Base-by-base conservation (phyloP, 2,888 invertebrate species). In the Orthonychiurus folsomi region DNA sequence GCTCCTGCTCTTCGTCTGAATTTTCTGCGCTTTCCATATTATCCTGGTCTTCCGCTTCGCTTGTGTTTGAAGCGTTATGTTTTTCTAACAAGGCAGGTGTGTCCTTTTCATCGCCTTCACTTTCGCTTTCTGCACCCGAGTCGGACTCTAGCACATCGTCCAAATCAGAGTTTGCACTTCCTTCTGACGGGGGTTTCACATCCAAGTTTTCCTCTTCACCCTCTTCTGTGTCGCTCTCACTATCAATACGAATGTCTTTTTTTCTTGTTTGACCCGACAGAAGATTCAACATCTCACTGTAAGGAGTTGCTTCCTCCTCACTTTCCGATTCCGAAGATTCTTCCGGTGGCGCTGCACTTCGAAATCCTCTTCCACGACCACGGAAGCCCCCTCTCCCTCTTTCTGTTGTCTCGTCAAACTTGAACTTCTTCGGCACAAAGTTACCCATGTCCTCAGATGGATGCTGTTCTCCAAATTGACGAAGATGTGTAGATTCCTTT, bases 381-480 rank as follows among this genome's bases (percentile, higher is more conserved):
- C 50, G 59, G 23, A 25, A 18, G 1, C 59, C 60, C 20, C 63
- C 60, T 52, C 52, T 37, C 26, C 55, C 56, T 21, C 21, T n/a
- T 47, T 56, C 58, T n/a, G 61, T 27, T n/a, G n/a, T n/a, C n/a
- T n/a, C n/a, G n/a, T n/a, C n/a, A n/a, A n/a, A n/a, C 53, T 59
- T 61, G 24, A 47, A 28, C 15, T 47, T 24, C 50, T 63, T 61
- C 15, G 64, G 62, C 21, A 64, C 64, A 61, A 69, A 69, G 52
- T 68, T 67, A 28, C 47, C 24, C 15, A 62, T 9, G 53, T 71
- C 72, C 56, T 70, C 61, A 62, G 70, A 68, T 0, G 73, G 73
- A 65, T 73, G 73, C 24, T 61, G 62, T 60, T 73, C 72, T 12
- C 73, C 73, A 65, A 71, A 72, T 58, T 56, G n/a, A 18, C 27